A percentile compares a stretch with the other conserved stretches of the same genome.
Evolutionary conservation across 2,113 vertebrate species (phyloP).

Genomic region (Odontesthes bonariensis): DNA sequence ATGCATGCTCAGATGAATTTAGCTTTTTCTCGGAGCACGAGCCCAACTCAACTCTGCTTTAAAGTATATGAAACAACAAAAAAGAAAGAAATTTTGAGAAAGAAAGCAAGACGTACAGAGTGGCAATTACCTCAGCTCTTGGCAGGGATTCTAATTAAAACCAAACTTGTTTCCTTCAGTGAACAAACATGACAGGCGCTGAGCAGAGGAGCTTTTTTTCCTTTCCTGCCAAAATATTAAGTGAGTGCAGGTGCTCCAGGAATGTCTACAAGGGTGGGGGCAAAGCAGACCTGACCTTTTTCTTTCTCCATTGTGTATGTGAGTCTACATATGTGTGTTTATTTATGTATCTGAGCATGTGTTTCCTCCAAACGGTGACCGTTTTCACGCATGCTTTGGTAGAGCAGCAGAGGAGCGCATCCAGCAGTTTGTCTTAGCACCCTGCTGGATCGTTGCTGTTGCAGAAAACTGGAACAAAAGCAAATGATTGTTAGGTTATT

Average conservation of each 20-base stretch:
- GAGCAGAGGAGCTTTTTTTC: slow-evolving; percentile 76
- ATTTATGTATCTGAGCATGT: slow-evolving; percentile 66
- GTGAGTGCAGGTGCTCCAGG: slow-evolving; percentile 90
- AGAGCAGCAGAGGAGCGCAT: slow-evolving; percentile 50
- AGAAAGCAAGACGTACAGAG: slow-evolving; percentile 61
- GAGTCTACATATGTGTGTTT: slow-evolving; percentile 61
- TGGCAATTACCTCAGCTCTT: slow-evolving; percentile 83
- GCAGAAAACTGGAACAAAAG: slow-evolving; percentile 60
- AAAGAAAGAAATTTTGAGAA: slow-evolving; percentile 47
- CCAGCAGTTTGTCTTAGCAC: slow-evolving; percentile 52
- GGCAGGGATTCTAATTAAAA: slow-evolving; percentile 89
- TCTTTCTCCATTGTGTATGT: slow-evolving; percentile 59
- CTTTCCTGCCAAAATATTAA: slow-evolving; percentile 84
- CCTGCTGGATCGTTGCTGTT: slow-evolving; percentile 27
- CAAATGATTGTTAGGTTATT: slow-evolving; percentile 61
- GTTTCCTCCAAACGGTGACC: slow-evolving; percentile 56
- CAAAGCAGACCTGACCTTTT: slow-evolving; percentile 70
- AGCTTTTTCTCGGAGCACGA: not conserved
- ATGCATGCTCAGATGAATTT: slow-evolving; percentile 2
- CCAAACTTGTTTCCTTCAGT: slow-evolving; percentile 87
- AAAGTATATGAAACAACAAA: slow-evolving; percentile 54
- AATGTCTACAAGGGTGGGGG: slow-evolving; percentile 83
- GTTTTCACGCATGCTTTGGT: slow-evolving; percentile 64
- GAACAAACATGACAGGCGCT: slow-evolving; percentile 85
- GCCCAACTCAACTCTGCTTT: slow-evolving; percentile 31